phyloP scores from a whole-genome alignment of 2,113 vertebrate genomes.

The Albula glossodonta region DNA sequence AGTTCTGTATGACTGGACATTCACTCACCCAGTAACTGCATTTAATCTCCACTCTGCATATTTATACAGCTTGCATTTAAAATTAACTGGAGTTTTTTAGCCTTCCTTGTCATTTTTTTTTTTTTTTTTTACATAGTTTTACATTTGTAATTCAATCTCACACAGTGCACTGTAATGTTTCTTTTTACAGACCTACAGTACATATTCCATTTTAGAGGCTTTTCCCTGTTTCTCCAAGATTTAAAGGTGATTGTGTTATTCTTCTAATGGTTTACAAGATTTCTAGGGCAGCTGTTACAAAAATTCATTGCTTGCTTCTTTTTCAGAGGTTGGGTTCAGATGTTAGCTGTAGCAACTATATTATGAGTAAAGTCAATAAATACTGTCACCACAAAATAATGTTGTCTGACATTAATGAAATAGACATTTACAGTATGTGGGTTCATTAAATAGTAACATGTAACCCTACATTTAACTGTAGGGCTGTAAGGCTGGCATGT shows the following conservation, averaged over 20 bases:
- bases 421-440: background rate
- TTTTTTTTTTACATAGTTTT: background rate
- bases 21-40: background rate
- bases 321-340: background rate
- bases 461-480: background rate
- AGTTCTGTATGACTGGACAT: background rate
- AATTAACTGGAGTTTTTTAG: background rate
- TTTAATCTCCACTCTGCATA: background rate
- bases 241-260: background rate
- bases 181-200: background rate
- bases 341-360: background rate
- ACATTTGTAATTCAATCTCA: background rate
- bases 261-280: background rate
- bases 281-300: background rate
- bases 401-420: background rate
- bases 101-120: background rate
- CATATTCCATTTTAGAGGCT: background rate
- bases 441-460: background rate
- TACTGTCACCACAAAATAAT: background rate
- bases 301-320: background rate
- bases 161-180: background rate
- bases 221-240: background rate
- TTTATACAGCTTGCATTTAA: slow-evolving; percentile 4
- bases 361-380: background rate
- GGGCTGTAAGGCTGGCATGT: background rate